Percentiles rank a stretch among this genome's conserved stretches.
Conservation (phyloP, 2,888 invertebrate species). For the Nomada hirtipes region DNA sequence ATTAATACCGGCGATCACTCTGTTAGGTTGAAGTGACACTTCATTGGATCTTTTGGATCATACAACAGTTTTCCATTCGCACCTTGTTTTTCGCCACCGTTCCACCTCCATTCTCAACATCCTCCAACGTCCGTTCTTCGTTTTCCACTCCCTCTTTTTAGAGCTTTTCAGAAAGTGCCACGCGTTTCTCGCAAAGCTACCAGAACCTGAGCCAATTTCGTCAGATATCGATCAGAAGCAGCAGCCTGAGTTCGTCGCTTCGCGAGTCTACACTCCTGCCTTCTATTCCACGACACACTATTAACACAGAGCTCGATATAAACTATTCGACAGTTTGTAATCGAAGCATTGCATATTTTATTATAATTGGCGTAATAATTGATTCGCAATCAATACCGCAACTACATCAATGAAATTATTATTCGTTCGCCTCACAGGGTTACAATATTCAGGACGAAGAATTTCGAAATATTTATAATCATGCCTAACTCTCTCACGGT, state of each 20-base stretch:
- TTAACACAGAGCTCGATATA: too few species aligned
- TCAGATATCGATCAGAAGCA: slow-evolving; percentile 47
- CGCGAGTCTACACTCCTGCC: neutral
- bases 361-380: too few species aligned
- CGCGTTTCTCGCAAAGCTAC: slow-evolving; percentile 27
- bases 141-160: neutral
- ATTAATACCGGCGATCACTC: slow-evolving; percentile 52
- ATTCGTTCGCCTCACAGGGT: too few species aligned
- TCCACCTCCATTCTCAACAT: neutral
- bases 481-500: too few species aligned
- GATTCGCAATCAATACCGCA: too few species aligned
- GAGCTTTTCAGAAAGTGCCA: slow-evolving; percentile 49
- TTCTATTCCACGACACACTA: neutral
- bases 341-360: too few species aligned
- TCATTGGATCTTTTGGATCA: slow-evolving; percentile 51
- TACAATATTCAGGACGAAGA: too few species aligned
- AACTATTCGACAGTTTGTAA: too few species aligned
- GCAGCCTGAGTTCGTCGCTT: neutral
- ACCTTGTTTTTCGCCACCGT: slow-evolving; percentile 16
- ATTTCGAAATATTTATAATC: too few species aligned
- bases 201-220: slow-evolving; percentile 32
- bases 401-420: too few species aligned
- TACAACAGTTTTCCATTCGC: slow-evolving; percentile 55
- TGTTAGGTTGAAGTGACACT: slow-evolving; percentile 40
- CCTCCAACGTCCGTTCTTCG: neutral